Evolutionary conservation across 2,888 invertebrate species (phyloP), one percentile per base, ranked within the genome.

Genomic region (Encarsia formosa): DNA sequence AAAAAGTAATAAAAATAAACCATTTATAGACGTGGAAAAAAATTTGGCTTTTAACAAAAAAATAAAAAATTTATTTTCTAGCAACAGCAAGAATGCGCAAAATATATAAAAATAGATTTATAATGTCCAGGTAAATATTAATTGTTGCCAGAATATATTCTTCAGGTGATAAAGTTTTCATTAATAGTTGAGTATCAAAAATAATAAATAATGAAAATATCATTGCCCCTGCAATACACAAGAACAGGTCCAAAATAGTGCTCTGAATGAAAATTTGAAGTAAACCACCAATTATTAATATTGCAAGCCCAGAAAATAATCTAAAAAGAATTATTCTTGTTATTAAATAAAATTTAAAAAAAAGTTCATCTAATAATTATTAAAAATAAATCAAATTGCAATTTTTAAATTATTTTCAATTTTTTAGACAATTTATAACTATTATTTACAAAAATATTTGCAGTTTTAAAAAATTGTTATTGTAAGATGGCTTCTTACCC

Each of bases 91-190:
- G 77, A 61, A 88, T 83, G 54, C 88, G 81, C 50, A 93, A 78
- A 61, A 91, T 85, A 70, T 89, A 83, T 16, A 91, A 66, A 77
- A 93, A 93, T 59, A 92, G 76, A 74, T 92, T 92, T 59, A 93
- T 79, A 53, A 93, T 89, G 66, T 93, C 92, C 77, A 92, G 78
- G 71, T 93, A 93, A 37, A 93, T 77, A 71, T 87, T 88, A 68
- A 92, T 88, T 1, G 91, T 87, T 2, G 90, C 91, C 43, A 89
- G 75, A 62, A 93, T 90, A 74, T 93, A 93, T 68, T 93, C 92
- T 70, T 93, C 91, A 0, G 91, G 85, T 1, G 88, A 88, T 45
- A 89, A 76, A 4, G 79, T 82, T 59, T 84, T 81, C 88, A 91
- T 88, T 76, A 91, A 81, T 76, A 87, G 81, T 70, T 91, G 88